phyloP scores from a whole-genome alignment of 2,113 vertebrate genomes.

The Tapirus terrestris region DNA sequence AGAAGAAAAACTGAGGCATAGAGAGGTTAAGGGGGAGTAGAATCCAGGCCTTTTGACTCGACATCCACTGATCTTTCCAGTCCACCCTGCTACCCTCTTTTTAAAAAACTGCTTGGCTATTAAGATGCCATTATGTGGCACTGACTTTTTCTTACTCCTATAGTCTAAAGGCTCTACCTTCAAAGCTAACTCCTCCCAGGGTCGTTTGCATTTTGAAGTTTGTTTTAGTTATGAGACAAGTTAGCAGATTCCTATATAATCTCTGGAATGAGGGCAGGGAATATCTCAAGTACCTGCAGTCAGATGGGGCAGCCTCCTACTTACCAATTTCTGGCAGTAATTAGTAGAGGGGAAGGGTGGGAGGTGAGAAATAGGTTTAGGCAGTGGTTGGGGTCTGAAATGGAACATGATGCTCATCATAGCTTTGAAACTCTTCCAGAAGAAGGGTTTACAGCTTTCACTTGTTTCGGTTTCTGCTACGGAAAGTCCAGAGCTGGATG shows the following conservation, averaged over 20 bases:
- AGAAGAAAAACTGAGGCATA: not conserved
- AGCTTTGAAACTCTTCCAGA: not conserved
- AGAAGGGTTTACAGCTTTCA: not conserved
- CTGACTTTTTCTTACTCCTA: slow-evolving; percentile 30
- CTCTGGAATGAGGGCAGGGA: not conserved
- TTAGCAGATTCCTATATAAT: not conserved
- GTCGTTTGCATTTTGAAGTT: slow-evolving; percentile 35
- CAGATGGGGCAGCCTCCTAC: not conserved
- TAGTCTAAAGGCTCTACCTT: not conserved
- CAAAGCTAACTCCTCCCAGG: slow-evolving; percentile 20
- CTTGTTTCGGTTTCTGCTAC: not conserved
- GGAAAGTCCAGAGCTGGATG: not conserved
- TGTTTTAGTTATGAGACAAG: slow-evolving; percentile 50
- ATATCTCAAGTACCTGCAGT: not conserved
- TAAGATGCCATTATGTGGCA: not conserved
- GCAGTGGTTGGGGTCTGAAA: not conserved
- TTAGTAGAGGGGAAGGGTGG: not conserved
- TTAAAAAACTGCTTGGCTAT: not conserved
- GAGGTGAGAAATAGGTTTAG: not conserved
- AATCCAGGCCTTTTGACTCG: not conserved
- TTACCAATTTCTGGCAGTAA: slow-evolving; percentile 4
- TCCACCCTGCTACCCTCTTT: not conserved
- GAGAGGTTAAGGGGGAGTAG: not conserved
- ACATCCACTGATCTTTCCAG: not conserved
- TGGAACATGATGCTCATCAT: not conserved